phyloP scores from a whole-genome alignment of 2,888 invertebrate species.

The Epirrita christyi region DNA sequence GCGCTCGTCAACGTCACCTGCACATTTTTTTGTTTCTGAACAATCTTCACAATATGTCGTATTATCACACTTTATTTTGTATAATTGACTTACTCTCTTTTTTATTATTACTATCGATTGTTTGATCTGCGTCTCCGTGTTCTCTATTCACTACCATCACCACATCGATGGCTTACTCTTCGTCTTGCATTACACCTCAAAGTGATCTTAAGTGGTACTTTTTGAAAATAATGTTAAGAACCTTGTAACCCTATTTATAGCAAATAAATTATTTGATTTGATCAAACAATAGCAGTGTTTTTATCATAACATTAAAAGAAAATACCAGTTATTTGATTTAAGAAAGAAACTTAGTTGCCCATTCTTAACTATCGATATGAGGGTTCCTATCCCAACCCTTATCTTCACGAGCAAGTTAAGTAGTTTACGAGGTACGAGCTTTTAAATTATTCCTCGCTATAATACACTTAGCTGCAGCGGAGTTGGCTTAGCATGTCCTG shows the following conservation, averaged over 20 bases:
- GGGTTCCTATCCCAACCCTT: conserved; percentile 10
- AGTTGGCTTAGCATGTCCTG: conserved; percentile 7
- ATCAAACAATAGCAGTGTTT: too few species aligned
- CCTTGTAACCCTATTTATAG: too few species aligned
- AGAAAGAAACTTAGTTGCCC: too few species aligned
- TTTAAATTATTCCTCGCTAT: conserved; percentile 35
- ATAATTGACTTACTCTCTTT: neutral
- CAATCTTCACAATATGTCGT: neutral
- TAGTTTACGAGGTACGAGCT: conserved; percentile 32
- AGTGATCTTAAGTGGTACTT: too few species aligned
- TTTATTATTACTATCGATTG: neutral
- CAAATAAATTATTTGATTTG: too few species aligned
- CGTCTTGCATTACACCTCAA: too few species aligned
- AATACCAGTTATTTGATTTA: too few species aligned
- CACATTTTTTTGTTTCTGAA: neutral
- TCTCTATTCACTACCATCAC: too few species aligned
- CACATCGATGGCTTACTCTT: too few species aligned
- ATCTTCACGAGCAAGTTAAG: conserved; percentile 29
- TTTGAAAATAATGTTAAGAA: too few species aligned
- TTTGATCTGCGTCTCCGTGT: too few species aligned
- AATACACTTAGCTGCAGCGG: conserved; percentile 29
- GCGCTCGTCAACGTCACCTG: neutral
- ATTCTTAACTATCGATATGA: neutral
- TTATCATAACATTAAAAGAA: too few species aligned
- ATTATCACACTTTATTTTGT: neutral